A percentile compares a stretch with the other conserved stretches of the same genome.
These are phyloP conservation scores for Pholis gunnellus DNA, from an alignment of 2,113 vertebrate species.

Conservation along the genomic window DNA sequence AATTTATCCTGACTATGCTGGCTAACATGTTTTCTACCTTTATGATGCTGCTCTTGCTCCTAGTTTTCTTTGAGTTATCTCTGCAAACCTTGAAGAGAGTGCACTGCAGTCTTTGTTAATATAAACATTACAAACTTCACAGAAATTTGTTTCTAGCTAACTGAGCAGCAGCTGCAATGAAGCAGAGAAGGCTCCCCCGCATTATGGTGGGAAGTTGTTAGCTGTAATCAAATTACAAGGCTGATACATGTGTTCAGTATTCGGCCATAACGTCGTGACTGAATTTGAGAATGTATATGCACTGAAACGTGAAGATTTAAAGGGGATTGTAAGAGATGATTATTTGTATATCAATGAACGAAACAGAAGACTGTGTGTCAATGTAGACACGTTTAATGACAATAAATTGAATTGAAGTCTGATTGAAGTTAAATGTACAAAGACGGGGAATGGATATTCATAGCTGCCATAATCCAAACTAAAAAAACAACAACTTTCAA, in stretches of 20 bases:
- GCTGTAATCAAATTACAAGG: slow-evolving; percentile 13
- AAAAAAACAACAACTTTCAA: not conserved
- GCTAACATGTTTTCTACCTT: not conserved
- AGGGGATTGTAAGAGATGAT: not conserved
- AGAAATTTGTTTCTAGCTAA: not conserved
- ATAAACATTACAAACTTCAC: not conserved
- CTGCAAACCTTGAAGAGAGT: not conserved
- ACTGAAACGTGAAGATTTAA: not conserved
- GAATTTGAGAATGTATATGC: not conserved
- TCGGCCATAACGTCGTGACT: not conserved
- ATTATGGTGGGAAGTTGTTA: slow-evolving; percentile 11
- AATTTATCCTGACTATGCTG: not conserved
- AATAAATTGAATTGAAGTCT: not conserved
- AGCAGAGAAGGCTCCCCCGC: not conserved
- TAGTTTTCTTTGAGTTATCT: not conserved
- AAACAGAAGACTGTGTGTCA: not conserved
- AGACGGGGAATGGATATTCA: not conserved
- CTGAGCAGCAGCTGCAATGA: not conserved
- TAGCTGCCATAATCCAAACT: not conserved
- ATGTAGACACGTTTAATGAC: not conserved
- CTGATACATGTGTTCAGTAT: slow-evolving; percentile 17
- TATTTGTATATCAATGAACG: not conserved
- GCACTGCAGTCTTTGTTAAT: not conserved
- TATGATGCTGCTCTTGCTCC: slow-evolving; percentile 6
- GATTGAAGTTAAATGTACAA: not conserved